These are phyloP conservation scores for Eumaeus atala DNA, from an alignment of 1,140 invertebrate species.

Conservation along the genomic window DNA sequence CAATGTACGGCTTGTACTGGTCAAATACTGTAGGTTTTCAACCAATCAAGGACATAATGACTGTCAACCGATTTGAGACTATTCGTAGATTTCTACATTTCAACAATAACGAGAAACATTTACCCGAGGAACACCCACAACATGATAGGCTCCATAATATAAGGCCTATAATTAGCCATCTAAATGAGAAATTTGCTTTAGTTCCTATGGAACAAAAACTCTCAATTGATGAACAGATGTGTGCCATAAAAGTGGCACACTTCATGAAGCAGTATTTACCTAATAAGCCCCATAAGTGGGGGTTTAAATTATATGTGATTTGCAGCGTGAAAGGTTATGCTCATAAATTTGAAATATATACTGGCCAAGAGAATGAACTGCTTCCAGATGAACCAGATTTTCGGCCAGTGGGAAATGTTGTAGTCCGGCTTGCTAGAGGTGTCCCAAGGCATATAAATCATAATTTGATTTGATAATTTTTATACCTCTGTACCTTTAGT, in stretches of 20 bases:
- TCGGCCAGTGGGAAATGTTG: slow-evolving; percentile 30
- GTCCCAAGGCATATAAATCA: slow-evolving; percentile 11
- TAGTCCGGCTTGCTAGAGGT: slow-evolving; percentile 21
- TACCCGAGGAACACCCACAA: slow-evolving; percentile 39
- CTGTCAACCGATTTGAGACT: slow-evolving; percentile 28
- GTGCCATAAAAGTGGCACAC: slow-evolving; percentile 35
- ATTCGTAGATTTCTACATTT: slow-evolving; percentile 28
- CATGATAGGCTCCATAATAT: slow-evolving; percentile 34
- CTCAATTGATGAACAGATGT: slow-evolving; percentile 37
- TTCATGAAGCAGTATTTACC: slow-evolving; percentile 31
- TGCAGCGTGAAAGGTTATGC: slow-evolving; percentile 47
- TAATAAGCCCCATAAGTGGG: slow-evolving; percentile 39
- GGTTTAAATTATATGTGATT: slow-evolving; percentile 45
- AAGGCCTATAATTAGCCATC: slow-evolving; percentile 22
- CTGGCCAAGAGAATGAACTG: slow-evolving; percentile 24
- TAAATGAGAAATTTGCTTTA: slow-evolving; percentile 18
- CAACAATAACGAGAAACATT: slow-evolving; percentile 51
- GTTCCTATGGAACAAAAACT: slow-evolving; percentile 28
- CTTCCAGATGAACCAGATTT: slow-evolving; percentile 28
- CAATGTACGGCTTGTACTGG: slow-evolving; percentile 23
- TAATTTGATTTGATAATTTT: too few species aligned
- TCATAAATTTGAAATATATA: slow-evolving; percentile 48
- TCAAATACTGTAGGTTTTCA: too few species aligned
- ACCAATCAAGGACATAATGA: slow-evolving; percentile 19
- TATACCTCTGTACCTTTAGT: too few species aligned